Conservation (phyloP, 1,140 invertebrate genomes). For the Dendrolimus kikuchii region DNA sequence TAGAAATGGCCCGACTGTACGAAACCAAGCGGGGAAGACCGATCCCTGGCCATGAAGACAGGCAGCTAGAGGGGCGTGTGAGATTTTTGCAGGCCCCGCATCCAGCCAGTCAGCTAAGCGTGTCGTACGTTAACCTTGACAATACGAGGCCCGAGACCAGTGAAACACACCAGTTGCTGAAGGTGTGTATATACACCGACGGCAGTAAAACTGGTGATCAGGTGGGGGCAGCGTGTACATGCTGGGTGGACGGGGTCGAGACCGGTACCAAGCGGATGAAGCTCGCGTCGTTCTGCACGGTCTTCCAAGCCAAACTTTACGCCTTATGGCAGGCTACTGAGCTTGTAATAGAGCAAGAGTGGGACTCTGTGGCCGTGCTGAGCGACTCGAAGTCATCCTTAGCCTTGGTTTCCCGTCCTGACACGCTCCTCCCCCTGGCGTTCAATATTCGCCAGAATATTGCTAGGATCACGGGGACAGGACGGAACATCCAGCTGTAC, state of each 20-base stretch:
- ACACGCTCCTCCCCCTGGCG: background rate
- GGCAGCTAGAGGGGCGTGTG: background rate
- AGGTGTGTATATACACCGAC: slow-evolving; percentile 1
- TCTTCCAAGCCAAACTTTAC: background rate
- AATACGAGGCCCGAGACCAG: background rate
- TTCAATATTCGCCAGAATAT: slow-evolving; percentile 1
- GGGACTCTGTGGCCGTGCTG: background rate
- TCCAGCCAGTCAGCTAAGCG: background rate
- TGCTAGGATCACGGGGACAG: background rate
- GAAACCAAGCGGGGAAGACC: background rate
- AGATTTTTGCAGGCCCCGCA: background rate
- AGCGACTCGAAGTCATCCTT: background rate
- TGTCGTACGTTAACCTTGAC: background rate
- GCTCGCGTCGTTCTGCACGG: background rate
- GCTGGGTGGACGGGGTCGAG: background rate
- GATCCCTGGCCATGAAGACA: background rate
- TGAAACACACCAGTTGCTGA: background rate
- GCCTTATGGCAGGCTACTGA: background rate
- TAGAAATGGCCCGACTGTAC: background rate
- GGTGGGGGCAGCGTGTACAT: background rate
- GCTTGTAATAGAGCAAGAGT: background rate
- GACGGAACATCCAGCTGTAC: background rate
- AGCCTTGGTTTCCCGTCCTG: background rate
- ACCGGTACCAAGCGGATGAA: background rate
- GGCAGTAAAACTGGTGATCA: background rate